Evolutionary conservation across 2,797 vertebrate species (phyloP).

Genomic region (Okamejei kenojei): DNA sequence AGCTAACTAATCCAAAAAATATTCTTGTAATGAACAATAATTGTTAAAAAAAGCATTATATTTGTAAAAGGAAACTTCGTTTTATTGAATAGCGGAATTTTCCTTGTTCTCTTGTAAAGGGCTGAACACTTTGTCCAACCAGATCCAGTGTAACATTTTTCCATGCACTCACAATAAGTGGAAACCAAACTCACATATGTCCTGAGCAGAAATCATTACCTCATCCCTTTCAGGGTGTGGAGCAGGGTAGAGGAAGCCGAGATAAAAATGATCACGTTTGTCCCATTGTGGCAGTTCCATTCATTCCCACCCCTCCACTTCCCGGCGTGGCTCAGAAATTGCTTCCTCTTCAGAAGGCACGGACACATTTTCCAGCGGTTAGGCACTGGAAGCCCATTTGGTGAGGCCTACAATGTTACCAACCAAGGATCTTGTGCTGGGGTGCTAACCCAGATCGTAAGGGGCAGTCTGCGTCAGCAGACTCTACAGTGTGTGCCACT

Average conservation of each 20-base stretch:
- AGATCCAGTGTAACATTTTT: background rate
- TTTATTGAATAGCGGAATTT: background rate
- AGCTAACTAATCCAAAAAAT: background rate
- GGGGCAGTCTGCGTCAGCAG: background rate
- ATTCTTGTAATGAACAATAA: background rate
- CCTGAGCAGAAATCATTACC: background rate
- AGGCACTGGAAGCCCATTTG: background rate
- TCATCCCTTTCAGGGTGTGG: background rate
- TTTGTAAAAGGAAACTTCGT: background rate
- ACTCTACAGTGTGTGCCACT: too few relatives aligned
- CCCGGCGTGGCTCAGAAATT: background rate
- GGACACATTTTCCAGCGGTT: background rate
- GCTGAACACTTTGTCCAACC: background rate
- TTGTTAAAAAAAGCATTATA: background rate
- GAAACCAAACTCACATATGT: background rate
- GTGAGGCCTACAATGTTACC: background rate
- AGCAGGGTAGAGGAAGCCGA: background rate
- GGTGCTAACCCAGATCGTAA: background rate
- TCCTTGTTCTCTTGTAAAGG: background rate
- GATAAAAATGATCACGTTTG: background rate
- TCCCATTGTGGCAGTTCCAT: background rate
- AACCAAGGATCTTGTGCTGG: background rate
- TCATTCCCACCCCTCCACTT: background rate
- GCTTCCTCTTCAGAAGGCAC: background rate
- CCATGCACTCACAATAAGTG: background rate